A percentile compares a stretch with the other conserved stretches of the same genome.
These are phyloP conservation scores for Drosophila novamexicana DNA, from an alignment of 1,140 invertebrate species.

Conservation along the genomic window DNA sequence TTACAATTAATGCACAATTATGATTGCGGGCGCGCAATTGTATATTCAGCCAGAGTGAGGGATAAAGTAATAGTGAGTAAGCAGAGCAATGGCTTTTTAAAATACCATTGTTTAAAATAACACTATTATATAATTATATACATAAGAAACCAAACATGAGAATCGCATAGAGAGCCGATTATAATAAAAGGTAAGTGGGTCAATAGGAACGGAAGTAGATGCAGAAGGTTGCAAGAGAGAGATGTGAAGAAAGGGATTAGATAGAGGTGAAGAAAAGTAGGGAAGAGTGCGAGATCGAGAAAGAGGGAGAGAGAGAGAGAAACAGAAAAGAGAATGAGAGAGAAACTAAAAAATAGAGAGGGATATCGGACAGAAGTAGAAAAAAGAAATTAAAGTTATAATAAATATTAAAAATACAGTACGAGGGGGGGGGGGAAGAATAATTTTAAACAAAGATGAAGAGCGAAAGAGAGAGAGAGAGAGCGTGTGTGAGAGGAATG, in stretches of 20 bases:
- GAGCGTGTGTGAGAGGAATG: not conserved
- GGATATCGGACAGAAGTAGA: too few relatives aligned
- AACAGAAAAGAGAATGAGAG: not conserved
- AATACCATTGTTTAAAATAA: too few relatives aligned
- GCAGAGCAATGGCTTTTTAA: too few relatives aligned
- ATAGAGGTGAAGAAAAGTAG: not conserved
- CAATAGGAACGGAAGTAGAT: not conserved
- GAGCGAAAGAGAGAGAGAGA: not conserved
- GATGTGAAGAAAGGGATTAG: not conserved
- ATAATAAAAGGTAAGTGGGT: too few relatives aligned
- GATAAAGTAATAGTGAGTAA: too few relatives aligned
- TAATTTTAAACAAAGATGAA: not conserved
- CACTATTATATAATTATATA: too few relatives aligned
- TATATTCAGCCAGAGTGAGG: not conserved
- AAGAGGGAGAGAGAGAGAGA: not conserved
- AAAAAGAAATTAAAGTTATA: too few relatives aligned
- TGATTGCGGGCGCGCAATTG: not conserved
- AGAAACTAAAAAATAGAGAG: not conserved
- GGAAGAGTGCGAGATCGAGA: not conserved
- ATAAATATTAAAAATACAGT: too few relatives aligned
- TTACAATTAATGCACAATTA: slow-evolving; percentile 34
- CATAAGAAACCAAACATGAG: too few relatives aligned
- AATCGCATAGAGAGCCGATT: too few relatives aligned
- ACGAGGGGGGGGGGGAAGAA: not conserved
- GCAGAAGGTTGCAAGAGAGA: not conserved